These are phyloP conservation scores for Philereme transversata DNA, from an alignment of 2,888 invertebrate genomes.

Conservation along the genomic window DNA sequence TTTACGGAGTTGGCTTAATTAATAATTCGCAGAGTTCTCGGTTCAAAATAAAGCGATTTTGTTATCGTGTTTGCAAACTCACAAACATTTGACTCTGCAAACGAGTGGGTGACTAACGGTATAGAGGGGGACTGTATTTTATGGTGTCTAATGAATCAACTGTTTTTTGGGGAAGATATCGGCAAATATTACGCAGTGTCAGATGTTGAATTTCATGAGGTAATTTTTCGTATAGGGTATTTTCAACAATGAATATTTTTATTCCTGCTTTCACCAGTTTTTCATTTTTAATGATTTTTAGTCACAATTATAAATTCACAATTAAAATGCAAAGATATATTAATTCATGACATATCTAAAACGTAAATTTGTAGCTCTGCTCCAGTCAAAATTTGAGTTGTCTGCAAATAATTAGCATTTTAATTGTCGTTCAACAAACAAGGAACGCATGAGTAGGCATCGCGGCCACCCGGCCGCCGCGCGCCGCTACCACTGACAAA, in stretches of 20 bases:
- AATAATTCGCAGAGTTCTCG: conserved; percentile 54
- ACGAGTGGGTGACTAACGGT: conserved; percentile 32
- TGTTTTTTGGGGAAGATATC: neutral
- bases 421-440: conserved; percentile 63
- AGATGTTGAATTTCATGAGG: neutral
- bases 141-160: conserved; percentile 6
- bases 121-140: conserved; percentile 21
- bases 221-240: too few relatives aligned
- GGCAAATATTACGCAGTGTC: neutral
- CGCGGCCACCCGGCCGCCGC: conserved; percentile 1
- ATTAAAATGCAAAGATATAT: neutral
- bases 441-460: conserved; percentile 43
- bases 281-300: too few relatives aligned
- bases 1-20: conserved; percentile 57
- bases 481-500: conserved; percentile 34
- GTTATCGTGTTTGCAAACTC: conserved; percentile 62
- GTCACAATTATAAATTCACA: too few relatives aligned
- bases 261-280: too few relatives aligned
- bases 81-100: conserved; percentile 53
- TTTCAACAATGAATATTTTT: too few relatives aligned
- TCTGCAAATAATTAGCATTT: conserved; percentile 74
- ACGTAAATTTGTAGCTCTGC: conserved; percentile 43
- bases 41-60: conserved; percentile 59
- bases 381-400: conserved; percentile 54
- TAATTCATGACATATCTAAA: conserved; percentile 24